Evolutionary conservation across 2,797 vertebrate species (phyloP).

Genomic region (Onychomys leucogaster): DNA sequence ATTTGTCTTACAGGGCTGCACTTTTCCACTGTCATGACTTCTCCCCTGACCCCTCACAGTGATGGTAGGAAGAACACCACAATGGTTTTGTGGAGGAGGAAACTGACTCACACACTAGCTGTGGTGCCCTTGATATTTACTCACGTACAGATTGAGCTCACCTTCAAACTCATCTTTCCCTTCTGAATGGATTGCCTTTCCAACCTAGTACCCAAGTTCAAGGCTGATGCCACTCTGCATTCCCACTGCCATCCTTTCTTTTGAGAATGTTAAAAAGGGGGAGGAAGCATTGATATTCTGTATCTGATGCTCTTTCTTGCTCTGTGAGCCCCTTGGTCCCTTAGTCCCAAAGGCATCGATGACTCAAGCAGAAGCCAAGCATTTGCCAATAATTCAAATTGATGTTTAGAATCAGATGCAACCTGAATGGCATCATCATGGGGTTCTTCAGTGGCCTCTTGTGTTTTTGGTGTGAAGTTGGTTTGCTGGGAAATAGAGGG

Average conservation of each 20-base stretch:
- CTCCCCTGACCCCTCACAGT: accelerated
- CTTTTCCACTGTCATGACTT: neutral
- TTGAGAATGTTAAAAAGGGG: neutral
- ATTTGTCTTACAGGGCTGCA: neutral
- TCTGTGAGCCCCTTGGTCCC: neutral
- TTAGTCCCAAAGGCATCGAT: neutral
- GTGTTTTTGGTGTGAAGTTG: constrained; percentile 67
- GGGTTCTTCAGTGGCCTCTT: constrained; percentile 73
- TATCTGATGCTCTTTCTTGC: neutral
- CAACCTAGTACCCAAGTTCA: neutral
- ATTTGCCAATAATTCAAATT: constrained; percentile 73
- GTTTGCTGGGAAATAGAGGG: neutral
- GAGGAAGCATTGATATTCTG: neutral
- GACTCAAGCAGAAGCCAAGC: neutral
- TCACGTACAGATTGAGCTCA: constrained; percentile 63
- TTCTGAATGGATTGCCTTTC: neutral
- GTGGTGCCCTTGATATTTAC: neutral
- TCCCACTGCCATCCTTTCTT: neutral
- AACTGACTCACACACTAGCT: neutral
- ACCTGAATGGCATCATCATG: constrained; percentile 58
- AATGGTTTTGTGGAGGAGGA: neutral
- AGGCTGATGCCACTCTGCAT: accelerated
- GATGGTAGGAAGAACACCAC: accelerated
- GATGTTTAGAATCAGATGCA: constrained; percentile 72
- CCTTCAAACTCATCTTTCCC: too few relatives aligned